These are phyloP conservation scores for Lithophane ornitopus DNA, from an alignment of 2,888 invertebrate species.

Conservation along the genomic window DNA sequence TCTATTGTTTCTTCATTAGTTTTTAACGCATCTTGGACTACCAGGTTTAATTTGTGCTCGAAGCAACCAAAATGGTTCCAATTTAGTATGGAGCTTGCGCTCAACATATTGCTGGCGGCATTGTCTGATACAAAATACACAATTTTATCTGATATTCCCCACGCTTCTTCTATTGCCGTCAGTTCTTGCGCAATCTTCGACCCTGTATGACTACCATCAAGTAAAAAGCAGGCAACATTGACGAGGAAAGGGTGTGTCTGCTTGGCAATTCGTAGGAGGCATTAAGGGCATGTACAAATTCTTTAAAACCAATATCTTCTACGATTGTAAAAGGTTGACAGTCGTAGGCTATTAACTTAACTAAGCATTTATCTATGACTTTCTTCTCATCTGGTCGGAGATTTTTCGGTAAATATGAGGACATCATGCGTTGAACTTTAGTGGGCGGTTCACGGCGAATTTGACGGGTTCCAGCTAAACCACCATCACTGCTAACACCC, in stretches of 20 bases:
- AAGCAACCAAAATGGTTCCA: constrained; percentile 45
- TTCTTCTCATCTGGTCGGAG: constrained; percentile 38
- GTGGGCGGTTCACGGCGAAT: neutral
- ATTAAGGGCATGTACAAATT: constrained; percentile 41
- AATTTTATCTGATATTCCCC: constrained; percentile 12
- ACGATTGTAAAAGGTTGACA: constrained; percentile 32
- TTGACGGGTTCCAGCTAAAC: constrained; percentile 11
- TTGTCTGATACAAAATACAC: constrained; percentile 28
- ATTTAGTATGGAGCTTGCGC: constrained; percentile 35
- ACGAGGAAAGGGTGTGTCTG: constrained; percentile 38
- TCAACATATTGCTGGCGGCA: constrained; percentile 26
- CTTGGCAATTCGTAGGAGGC: constrained; percentile 37
- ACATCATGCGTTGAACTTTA: constrained; percentile 5
- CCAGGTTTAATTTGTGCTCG: constrained; percentile 32
- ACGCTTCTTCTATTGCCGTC: constrained; percentile 21
- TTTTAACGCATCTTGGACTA: constrained; percentile 33
- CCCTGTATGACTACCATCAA: constrained; percentile 33
- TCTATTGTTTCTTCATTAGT: constrained; percentile 6
- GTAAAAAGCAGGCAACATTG: constrained; percentile 32
- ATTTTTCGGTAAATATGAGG: neutral
- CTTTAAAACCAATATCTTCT: constrained; percentile 39
- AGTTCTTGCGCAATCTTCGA: constrained; percentile 24
- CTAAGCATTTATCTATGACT: constrained; percentile 28
- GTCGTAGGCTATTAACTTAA: constrained; percentile 34
- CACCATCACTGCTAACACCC: constrained; percentile 6